phyloP scores from a whole-genome alignment of 2,888 invertebrate species.

The Meta bourneti region DNA sequence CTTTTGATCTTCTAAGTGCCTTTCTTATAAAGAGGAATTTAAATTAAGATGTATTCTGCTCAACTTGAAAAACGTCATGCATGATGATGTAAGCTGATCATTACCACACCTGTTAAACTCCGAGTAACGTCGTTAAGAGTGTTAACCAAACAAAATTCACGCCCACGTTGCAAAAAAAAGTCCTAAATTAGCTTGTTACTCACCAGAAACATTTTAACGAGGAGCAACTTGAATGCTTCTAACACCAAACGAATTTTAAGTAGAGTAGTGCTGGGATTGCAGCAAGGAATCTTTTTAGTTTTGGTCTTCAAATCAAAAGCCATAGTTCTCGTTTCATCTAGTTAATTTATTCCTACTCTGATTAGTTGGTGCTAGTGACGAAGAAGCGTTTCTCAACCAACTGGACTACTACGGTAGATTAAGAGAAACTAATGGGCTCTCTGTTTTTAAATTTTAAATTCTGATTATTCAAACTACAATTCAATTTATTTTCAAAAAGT shows the following conservation, averaged over 20 bases:
- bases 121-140: not conserved
- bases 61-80: not conserved
- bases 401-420: too few relatives aligned
- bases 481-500: too few relatives aligned
- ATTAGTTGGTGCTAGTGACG: too few relatives aligned
- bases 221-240: not conserved
- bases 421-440: too few relatives aligned
- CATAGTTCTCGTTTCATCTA: too few relatives aligned
- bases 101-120: not conserved
- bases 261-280: too few relatives aligned
- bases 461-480: too few relatives aligned
- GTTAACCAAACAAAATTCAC: not conserved
- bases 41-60: not conserved
- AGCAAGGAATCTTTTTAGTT: too few relatives aligned
- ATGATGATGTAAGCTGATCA: not conserved
- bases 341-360: too few relatives aligned
- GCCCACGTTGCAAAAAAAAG: not conserved
- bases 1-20: not conserved
- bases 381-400: too few relatives aligned
- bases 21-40: not conserved
- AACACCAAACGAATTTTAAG: not conserved
- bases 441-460: too few relatives aligned
- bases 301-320: too few relatives aligned
- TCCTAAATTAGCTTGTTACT: not conserved
- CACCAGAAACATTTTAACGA: not conserved